These are phyloP conservation scores for Trachelus tabidus DNA, from an alignment of 2,888 invertebrate species.

Conservation along the genomic window DNA sequence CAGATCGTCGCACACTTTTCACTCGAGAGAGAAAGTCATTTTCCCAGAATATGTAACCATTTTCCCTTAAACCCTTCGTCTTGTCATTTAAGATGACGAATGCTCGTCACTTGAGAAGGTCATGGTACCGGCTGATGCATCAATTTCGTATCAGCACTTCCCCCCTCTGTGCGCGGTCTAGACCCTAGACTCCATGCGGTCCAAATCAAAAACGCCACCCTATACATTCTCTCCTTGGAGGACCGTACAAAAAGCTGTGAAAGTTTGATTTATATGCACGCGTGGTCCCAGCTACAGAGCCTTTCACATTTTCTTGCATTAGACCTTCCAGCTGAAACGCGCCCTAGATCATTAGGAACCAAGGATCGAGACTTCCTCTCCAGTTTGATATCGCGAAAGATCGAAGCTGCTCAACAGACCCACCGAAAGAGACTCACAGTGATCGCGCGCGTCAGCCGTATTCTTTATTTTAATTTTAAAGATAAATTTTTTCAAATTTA, in stretches of 20 bases:
- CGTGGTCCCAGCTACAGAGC: background rate
- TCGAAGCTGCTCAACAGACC: background rate
- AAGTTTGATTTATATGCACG: background rate
- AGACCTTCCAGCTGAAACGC: background rate
- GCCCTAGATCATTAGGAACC: background rate
- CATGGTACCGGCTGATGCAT: background rate
- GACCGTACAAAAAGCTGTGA: background rate
- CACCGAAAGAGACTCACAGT: background rate
- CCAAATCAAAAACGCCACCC: background rate
- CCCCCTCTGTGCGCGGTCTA: too few relatives aligned
- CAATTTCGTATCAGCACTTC: background rate
- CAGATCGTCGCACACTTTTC: background rate
- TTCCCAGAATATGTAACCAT: background rate
- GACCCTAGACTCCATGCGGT: background rate
- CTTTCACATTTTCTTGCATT: background rate
- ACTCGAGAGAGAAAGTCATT: background rate
- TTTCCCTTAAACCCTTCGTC: background rate
- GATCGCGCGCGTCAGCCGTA: background rate
- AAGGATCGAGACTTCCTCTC: background rate
- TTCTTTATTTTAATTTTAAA: background rate
- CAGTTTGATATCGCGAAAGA: background rate
- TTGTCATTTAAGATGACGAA: background rate
- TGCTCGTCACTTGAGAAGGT: background rate
- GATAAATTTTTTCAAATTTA: background rate
- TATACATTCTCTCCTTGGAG: background rate